These are phyloP conservation scores for Muntiacus muntjak DNA, from an alignment of 2,113 vertebrate species.

Conservation along the genomic window DNA sequence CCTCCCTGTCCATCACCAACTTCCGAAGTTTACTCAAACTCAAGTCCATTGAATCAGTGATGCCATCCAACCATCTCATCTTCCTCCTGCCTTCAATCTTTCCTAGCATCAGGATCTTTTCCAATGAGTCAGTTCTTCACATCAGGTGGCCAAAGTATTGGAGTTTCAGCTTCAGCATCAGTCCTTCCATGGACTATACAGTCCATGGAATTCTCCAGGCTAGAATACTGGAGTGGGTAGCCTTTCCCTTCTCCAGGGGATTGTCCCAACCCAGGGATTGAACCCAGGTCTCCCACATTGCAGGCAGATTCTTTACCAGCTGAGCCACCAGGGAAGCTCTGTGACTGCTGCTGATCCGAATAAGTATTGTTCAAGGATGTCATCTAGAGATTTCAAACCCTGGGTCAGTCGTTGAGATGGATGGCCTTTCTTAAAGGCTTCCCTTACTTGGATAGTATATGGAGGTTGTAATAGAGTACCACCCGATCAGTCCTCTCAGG, in stretches of 20 bases:
- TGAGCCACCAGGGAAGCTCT: not conserved
- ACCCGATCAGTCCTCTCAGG: not conserved
- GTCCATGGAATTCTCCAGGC: not conserved
- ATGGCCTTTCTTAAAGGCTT: not conserved
- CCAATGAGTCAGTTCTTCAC: not conserved
- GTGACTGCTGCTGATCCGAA: not conserved
- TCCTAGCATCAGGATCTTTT: not conserved
- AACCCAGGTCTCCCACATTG: not conserved
- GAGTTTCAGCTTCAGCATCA: not conserved
- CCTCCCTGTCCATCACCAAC: not conserved
- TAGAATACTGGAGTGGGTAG: not conserved
- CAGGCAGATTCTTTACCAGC: not conserved
- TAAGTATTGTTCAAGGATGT: not conserved
- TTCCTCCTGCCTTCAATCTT: not conserved
- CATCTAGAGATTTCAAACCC: not conserved
- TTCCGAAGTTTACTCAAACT: not conserved
- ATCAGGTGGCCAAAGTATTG: not conserved
- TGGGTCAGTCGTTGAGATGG: not conserved
- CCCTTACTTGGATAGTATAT: not conserved
- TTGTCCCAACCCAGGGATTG: not conserved
- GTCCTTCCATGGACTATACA: not conserved
- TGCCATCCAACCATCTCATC: not conserved
- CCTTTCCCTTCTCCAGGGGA: not conserved
- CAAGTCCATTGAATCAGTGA: not conserved
- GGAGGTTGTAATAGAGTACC: not conserved